Evolutionary conservation across 1,140 invertebrate species (phyloP).

Genomic region (Dryas iulia): DNA sequence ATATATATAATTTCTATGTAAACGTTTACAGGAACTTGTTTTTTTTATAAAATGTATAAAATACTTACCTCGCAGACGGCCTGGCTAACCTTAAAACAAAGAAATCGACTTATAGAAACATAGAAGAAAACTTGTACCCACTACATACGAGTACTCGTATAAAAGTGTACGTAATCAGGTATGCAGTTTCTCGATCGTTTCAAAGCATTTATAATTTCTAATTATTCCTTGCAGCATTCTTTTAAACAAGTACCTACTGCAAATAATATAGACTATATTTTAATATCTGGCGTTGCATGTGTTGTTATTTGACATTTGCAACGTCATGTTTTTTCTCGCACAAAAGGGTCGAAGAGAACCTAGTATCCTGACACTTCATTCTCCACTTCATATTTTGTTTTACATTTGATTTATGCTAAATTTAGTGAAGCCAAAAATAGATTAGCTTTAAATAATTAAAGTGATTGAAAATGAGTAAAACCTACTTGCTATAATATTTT

Average conservation of each 20-base stretch:
- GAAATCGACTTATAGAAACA: not conserved
- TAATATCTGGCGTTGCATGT: not conserved
- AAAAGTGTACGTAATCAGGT: not conserved
- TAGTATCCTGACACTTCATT: too few relatives aligned
- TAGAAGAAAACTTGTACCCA: not conserved
- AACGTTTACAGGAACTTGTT: constrained; percentile 9
- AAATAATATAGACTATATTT: not conserved
- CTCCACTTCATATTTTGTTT: too few relatives aligned
- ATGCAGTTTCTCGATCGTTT: not conserved
- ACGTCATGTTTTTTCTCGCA: too few relatives aligned
- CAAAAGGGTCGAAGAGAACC: too few relatives aligned
- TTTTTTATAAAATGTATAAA: constrained; percentile 19
- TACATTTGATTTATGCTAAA: too few relatives aligned
- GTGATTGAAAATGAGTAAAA: too few relatives aligned
- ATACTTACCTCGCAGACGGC: constrained; percentile 8
- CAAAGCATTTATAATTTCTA: not conserved
- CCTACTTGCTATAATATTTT: too few relatives aligned
- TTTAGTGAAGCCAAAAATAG: too few relatives aligned
- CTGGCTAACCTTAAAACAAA: constrained; percentile 7
- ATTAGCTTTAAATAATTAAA: too few relatives aligned
- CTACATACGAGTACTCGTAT: not conserved
- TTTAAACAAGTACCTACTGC: not conserved
- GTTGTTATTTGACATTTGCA: not conserved
- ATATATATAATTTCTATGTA: constrained; percentile 19
- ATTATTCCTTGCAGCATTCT: constrained; percentile 1